Base-by-base conservation (phyloP, 1,140 invertebrate genomes). In the Neotoxoptera formosana region DNA sequence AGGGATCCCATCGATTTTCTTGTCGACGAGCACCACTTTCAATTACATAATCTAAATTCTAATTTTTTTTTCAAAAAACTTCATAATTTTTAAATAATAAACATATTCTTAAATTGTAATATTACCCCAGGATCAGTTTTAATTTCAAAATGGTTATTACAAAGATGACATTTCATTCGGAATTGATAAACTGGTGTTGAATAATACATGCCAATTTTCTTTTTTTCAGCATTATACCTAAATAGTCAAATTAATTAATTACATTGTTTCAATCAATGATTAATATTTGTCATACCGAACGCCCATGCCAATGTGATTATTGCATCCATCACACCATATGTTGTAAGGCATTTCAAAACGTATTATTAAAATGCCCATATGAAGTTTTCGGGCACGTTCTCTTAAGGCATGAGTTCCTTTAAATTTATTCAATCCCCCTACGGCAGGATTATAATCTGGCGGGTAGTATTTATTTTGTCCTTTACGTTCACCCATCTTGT, bases 291-390 rank as follows among this genome's bases (percentile, higher is more conserved):
- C 34, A 94, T 94, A 96, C 96, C 98, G 96, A 1, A 99, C 99
- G 45, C 99, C 99, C 98, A 99, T 99, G 47, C 99, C 99, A 94
- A 99, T 99, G 95, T 99, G 99, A 96, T 99, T 99, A 91, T 97
- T 97, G 95, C 99, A 99, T 51, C 99, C 99, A 90, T 99, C 97
- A 95, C 99, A 99, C 99, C 99, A 99, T 94, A 99, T 99, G 95
- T 99, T 99, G 94, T 99, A 99, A 2, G 99, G 99, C 99, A 99
- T 99, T 96, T 99, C 99, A 97, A 99, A 99, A 93, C 99, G 96
- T 94, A 99, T 99, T 88, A 99, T 99, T 67, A 99, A 96, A 94
- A 99, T 99, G 30, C 99, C 99, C 95, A 99, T 96, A 94, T 99
- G 97, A 1, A 99, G 96, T 96, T 99, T 99, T 41, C 97, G 96